Conservation (phyloP, 2,888 invertebrate genomes). For the Nephrotoma guestfalica region DNA sequence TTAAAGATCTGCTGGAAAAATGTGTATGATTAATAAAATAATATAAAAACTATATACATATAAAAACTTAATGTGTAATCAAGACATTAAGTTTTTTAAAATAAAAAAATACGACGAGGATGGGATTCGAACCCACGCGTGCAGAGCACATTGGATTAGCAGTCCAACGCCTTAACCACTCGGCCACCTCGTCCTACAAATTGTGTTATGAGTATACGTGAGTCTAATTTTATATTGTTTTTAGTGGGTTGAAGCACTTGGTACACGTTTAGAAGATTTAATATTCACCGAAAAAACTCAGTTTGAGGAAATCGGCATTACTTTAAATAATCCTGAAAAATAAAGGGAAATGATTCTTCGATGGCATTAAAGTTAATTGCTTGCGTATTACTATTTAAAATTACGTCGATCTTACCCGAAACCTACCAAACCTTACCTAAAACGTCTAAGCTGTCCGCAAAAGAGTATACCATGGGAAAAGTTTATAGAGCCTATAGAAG, state of each 20-base stretch:
- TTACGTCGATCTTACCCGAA: conserved; percentile 92
- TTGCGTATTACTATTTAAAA: conserved; percentile 88
- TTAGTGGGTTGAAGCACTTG: conserved; percentile 48
- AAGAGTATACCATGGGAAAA: conserved; percentile 71
- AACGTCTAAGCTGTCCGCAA: conserved; percentile 49
- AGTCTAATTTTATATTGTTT: conserved; percentile 3
- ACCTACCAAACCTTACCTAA: conserved; percentile 82
- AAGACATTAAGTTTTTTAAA: conserved; percentile 62
- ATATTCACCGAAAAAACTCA: conserved; percentile 65
- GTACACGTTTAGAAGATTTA: conserved; percentile 81
- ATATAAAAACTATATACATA: too few species aligned
- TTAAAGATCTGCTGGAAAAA: conserved; percentile 84
- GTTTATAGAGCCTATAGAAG: conserved; percentile 73
- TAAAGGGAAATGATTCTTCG: conserved; percentile 75
- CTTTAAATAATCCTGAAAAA: conserved; percentile 59
- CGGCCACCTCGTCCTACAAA: conserved; percentile 56
- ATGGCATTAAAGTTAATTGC: conserved; percentile 81
- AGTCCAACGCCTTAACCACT: conserved; percentile 76
- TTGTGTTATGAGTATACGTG: conserved; percentile 1
- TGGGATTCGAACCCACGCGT: conserved; percentile 75
- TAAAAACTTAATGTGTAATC: too few species aligned
- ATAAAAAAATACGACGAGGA: conserved; percentile 46
- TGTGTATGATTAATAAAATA: too few species aligned
- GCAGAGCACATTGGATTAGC: conserved; percentile 76
- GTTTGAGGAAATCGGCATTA: conserved; percentile 47